A percentile compares a stretch with the other conserved stretches of the same genome.
Evolutionary conservation across 1,140 invertebrate genomes (phyloP).

Genomic region (Lysiphlebus fabarum): DNA sequence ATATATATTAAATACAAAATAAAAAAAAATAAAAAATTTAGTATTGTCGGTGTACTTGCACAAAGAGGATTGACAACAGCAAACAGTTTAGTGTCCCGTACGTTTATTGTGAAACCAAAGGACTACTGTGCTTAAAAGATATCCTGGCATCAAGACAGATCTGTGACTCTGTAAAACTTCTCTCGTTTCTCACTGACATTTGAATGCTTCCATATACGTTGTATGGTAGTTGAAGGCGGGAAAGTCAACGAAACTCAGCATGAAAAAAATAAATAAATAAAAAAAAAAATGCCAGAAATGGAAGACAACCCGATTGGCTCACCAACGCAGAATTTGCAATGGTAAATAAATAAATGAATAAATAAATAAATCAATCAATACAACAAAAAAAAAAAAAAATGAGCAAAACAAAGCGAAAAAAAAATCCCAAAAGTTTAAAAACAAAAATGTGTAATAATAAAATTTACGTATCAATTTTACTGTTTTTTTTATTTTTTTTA

Average conservation of each 20-base stretch:
- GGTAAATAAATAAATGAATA: too few species aligned
- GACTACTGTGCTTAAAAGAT: constrained; percentile 15
- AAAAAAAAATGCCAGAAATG: constrained; percentile 12
- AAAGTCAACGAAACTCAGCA: not conserved
- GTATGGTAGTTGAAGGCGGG: constrained; percentile 11
- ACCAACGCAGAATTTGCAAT: too few species aligned
- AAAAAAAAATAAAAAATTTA: constrained; percentile 3
- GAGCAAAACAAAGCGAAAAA: too few species aligned
- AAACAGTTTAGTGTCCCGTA: constrained; percentile 53
- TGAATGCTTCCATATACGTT: constrained; percentile 41
- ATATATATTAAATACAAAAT: too few species aligned
- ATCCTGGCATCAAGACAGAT: constrained; percentile 39
- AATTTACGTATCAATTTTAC: too few species aligned
- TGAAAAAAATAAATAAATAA: not conserved
- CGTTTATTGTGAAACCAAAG: constrained; percentile 44
- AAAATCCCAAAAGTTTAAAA: too few species aligned
- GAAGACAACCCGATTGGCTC: not conserved
- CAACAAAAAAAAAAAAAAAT: too few species aligned
- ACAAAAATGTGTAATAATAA: too few species aligned
- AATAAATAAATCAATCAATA: too few species aligned
- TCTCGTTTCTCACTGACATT: constrained; percentile 45
- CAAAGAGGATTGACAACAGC: constrained; percentile 46
- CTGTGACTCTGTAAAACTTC: constrained; percentile 46
- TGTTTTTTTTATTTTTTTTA: too few species aligned
- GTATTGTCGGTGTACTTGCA: not conserved